phyloP scores from a whole-genome alignment of 2,113 vertebrate species.

The Melanocharis versteri region DNA sequence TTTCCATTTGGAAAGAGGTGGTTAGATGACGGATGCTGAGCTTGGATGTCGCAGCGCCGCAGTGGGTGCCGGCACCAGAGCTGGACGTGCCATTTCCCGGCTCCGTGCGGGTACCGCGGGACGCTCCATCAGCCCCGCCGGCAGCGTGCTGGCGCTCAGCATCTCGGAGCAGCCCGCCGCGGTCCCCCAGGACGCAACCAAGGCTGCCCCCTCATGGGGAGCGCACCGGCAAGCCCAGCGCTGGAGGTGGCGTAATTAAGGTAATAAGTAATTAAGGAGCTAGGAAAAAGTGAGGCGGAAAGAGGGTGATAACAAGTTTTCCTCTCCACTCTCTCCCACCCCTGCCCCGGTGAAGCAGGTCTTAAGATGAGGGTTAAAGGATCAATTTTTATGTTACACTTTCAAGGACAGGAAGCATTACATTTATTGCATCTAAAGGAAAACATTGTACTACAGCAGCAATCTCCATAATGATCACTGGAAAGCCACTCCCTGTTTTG shows the following conservation, averaged over 20 bases:
- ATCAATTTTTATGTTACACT: background rate
- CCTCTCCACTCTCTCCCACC: accelerated
- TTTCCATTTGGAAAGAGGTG: background rate
- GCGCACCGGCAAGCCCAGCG: accelerated
- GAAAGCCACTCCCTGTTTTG: background rate
- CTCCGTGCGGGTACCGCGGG: background rate
- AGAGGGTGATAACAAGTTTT: background rate
- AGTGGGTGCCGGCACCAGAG: accelerated
- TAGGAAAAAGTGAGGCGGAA: background rate
- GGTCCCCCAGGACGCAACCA: background rate
- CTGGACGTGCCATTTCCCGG: background rate
- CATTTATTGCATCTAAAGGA: background rate
- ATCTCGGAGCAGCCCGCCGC: accelerated
- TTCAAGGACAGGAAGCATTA: background rate
- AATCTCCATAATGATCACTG: background rate
- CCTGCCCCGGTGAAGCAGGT: accelerated
- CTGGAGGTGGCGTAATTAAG: accelerated
- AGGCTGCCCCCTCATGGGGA: background rate
- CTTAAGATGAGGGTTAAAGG: background rate
- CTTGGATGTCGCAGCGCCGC: accelerated
- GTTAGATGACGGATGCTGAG: accelerated
- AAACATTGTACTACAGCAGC: background rate
- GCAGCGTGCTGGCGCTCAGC: background rate
- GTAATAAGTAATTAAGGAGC: background rate
- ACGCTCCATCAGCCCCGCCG: accelerated